Conservation (phyloP, 92 coral and sea anemone species). For the Zoanthus sansibaricus region DNA sequence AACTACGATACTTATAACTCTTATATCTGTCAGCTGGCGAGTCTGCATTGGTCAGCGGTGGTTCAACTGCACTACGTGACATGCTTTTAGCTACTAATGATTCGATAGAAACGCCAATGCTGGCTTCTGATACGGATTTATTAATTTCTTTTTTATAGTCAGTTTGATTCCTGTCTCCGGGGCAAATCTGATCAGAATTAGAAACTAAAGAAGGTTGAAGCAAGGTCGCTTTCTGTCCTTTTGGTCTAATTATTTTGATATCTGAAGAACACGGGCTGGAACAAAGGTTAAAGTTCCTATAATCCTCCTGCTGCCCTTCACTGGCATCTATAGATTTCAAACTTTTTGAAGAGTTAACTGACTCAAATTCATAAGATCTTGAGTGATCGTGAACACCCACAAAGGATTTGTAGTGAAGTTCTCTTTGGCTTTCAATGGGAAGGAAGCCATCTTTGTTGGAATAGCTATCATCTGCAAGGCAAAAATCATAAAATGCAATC, state of each 20-base stretch:
- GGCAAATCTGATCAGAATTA: background rate
- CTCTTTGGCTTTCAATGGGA: constrained; percentile 38
- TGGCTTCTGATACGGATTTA: background rate
- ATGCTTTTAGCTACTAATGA: constrained; percentile 85
- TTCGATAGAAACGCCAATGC: constrained; percentile 61
- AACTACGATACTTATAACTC: constrained; percentile 81
- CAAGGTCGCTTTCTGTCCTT: constrained; percentile 23
- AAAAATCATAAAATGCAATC: background rate
- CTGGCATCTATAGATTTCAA: background rate
- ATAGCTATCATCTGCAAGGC: constrained; percentile 28
- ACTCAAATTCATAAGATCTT: constrained; percentile 20
- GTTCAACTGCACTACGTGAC: constrained; percentile 75
- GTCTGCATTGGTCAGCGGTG: constrained; percentile 81
- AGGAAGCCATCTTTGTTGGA: constrained; percentile 30
- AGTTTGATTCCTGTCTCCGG: background rate
- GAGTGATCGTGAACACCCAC: background rate
- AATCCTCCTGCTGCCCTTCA: constrained; percentile 18
- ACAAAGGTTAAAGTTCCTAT: background rate
- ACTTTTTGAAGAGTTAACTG: background rate
- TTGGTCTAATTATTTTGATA: constrained; percentile 25
- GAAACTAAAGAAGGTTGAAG: constrained; percentile 7
- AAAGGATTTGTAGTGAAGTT: constrained; percentile 5
- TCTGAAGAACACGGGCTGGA: constrained; percentile 13
- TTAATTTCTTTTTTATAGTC: background rate
- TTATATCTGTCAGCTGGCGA: constrained; percentile 81